Base-by-base conservation (phyloP, 2,888 invertebrate genomes). In the Drosophila pegasa region DNA sequence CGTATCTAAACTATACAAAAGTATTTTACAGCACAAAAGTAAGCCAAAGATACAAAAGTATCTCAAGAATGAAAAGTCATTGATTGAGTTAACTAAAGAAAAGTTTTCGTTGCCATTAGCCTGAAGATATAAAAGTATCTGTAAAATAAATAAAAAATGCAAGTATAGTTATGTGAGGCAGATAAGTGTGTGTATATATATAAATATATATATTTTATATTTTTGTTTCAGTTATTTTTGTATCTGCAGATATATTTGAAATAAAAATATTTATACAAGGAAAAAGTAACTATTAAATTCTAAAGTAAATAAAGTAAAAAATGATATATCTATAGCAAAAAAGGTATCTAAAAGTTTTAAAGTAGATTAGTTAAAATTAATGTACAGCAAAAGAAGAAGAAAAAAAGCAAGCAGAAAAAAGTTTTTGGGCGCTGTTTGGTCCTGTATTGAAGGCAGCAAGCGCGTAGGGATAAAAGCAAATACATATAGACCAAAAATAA, bases 401-500 rank as follows among this genome's bases (percentile, higher is more conserved):
- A 16, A 10, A 10, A n/a, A 9, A 25, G 14, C 2, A 9, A 4
- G 2, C 14, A 14, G 20, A 22, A 3, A 25, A 14, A 55, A 33
- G 6, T 43, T 54, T 60, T 60, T 33, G 45, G 54, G 67, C 72
- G 52, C 48, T 31, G 1, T 37, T 37, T 8, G 22, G 4, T 4
- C 40, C 59, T 22, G 31, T 25, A 35, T 25, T 25, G 62, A 57
- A 41, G 9, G 50, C 60, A 47, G 45, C 35, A 51, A 56, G 40
- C 50, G 35, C 64, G 51, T 56, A 48, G 40, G 54, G 51, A 61
- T 50, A 74, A 62, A 69, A 62, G 25, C 65, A 64, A 78, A 73
- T 66, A 59, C 48, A 61, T 60, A 61, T 48, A 62, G 61, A 72
- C 54, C 50, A 64, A 75, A 72, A 64, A 72, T 55, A 69, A 69